Conservation (phyloP, 2,113 vertebrate species). For the Haliaeetus leucogaster region DNA sequence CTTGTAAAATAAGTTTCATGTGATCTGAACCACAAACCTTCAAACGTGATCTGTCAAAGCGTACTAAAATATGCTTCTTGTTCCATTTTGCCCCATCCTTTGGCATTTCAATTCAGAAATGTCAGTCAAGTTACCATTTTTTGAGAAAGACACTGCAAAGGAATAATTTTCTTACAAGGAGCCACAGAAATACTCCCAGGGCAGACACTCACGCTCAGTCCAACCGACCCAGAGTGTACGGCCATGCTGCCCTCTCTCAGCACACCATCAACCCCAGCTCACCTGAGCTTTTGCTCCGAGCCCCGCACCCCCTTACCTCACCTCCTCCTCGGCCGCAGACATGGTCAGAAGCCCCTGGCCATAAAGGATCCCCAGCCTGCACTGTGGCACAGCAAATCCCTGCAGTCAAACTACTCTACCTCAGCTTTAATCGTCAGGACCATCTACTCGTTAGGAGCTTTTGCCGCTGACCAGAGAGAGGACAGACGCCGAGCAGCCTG, state of each 20-base stretch:
- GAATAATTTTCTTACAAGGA: fast-evolving
- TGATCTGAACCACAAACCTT: background rate
- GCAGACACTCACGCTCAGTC: fast-evolving
- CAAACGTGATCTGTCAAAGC: fast-evolving
- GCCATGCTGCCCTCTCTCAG: background rate
- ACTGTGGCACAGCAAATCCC: background rate
- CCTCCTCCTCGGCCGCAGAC: background rate
- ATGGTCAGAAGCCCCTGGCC: background rate
- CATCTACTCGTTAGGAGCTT: background rate
- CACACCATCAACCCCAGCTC: background rate
- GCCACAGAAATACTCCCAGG: background rate
- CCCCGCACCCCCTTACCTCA: background rate
- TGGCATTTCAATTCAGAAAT: background rate
- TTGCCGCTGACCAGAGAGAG: background rate
- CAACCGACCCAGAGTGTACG: fast-evolving
- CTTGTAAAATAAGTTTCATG: background rate
- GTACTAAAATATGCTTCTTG: fast-evolving
- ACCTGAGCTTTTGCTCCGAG: background rate
- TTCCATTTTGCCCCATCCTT: background rate
- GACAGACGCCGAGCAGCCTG: background rate
- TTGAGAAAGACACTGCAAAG: fast-evolving
- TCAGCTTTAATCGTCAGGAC: fast-evolving
- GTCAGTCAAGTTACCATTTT: background rate
- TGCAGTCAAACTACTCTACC: background rate
- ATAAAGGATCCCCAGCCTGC: background rate